phyloP scores from a whole-genome alignment of 1,140 invertebrate species.

The Drosophila punjabiensis region DNA sequence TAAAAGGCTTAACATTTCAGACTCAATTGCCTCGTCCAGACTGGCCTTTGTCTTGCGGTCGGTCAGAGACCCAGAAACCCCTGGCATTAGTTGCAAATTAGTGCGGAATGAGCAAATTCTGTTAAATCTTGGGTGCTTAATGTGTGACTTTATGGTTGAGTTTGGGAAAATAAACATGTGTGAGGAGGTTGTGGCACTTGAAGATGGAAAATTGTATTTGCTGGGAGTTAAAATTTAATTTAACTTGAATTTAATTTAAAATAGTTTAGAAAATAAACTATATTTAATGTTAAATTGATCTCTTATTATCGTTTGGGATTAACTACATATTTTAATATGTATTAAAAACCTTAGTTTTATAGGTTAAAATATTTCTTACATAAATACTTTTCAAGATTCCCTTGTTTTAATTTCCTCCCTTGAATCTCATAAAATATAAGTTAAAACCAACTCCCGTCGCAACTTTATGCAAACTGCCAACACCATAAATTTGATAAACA shows the following conservation, averaged over 20 bases:
- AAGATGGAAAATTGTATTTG: neutral
- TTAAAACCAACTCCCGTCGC: constrained; percentile 37
- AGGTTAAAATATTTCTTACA: too few species aligned
- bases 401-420: constrained; percentile 7
- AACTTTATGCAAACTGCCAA: constrained; percentile 43
- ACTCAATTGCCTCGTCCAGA: constrained; percentile 65
- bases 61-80: constrained; percentile 5
- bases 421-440: constrained; percentile 19
- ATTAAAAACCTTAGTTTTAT: too few species aligned
- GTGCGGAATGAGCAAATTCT: constrained; percentile 50
- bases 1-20: constrained; percentile 79
- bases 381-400: neutral
- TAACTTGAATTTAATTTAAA: neutral
- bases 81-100: constrained; percentile 73
- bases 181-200: neutral
- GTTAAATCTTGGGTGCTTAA: constrained; percentile 74
- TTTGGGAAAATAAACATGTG: constrained; percentile 33
- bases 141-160: constrained; percentile 72
- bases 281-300: neutral
- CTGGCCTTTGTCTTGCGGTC: constrained; percentile 33
- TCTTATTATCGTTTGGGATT: too few species aligned
- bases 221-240: neutral
- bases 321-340: too few species aligned
- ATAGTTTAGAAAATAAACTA: neutral
- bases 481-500: constrained; percentile 65